A percentile compares a stretch with the other conserved stretches of the same genome.
Evolutionary conservation across 2,113 vertebrate genomes (phyloP).

Genomic region (Aleadryas rufinucha): DNA sequence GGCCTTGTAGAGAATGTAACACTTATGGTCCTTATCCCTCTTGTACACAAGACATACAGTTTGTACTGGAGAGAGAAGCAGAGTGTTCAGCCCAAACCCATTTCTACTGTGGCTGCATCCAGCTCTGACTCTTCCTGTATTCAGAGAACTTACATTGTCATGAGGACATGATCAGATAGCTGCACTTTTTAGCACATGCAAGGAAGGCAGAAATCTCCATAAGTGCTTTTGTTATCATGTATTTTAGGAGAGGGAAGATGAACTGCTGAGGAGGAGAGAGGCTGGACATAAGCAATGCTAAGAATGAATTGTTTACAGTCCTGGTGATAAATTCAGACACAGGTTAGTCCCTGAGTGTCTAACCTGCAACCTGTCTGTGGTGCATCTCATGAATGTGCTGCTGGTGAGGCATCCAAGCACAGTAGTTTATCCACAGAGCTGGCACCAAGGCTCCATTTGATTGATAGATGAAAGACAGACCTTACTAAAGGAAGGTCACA

Average conservation of each 20-base stretch:
- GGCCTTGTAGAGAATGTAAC: background rate
- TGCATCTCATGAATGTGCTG: background rate
- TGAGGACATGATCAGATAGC: background rate
- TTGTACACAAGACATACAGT: background rate
- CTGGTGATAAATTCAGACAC: background rate
- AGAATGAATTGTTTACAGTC: background rate
- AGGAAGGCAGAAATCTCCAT: background rate
- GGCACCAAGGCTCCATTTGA: background rate
- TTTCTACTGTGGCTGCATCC: background rate
- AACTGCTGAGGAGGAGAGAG: background rate
- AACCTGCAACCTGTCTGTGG: background rate
- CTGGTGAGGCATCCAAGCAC: background rate
- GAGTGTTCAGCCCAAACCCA: background rate
- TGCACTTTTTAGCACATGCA: background rate
- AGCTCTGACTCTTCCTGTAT: background rate
- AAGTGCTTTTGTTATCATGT: background rate
- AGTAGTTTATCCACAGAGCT: background rate
- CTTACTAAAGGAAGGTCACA: slow-evolving; percentile 23
- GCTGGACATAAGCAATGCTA: background rate
- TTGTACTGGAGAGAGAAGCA: background rate
- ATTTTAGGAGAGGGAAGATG: background rate
- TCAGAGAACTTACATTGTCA: background rate
- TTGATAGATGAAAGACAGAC: slow-evolving; percentile 3
- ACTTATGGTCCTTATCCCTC: background rate
- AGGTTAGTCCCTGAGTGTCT: background rate